Base-by-base conservation (phyloP, 2,113 vertebrate genomes). In the Xiphophorus hellerii region DNA sequence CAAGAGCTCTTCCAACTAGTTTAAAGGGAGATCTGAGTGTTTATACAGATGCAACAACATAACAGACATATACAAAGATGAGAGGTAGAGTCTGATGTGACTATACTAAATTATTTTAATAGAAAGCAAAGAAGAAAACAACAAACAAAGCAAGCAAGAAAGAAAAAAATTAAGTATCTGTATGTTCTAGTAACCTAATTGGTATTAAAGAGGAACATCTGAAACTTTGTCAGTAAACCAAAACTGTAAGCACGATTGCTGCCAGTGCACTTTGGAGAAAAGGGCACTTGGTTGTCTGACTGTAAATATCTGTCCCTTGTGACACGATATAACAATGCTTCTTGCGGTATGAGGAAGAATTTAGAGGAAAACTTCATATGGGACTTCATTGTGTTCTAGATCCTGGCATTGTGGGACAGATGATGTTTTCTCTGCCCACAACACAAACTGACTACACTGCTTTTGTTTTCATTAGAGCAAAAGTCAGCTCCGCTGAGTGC, bases 331-430 rank as follows among this genome's bases (percentile, higher is more conserved):
- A 91, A 93, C 92, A 94, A 93, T 92, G 89, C 31, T 25, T 74
- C 71, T 27, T 73, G 78, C 75, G 13, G 33, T 25, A 74, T 39
- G 81, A 82, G 89, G 88, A 92, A 89, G 81, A 90, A 85, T 88
- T 77, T 73, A 81, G 88, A 89, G 89, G 91, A 89, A 91, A 93
- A 90, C 78, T 87, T 88, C 65, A 42, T 86, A 76, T 69, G 78
- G 83, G 88, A 90, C 89, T 84, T 91, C 91, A 94, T 92, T 92
- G 90, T 94, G 88, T 92, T 83, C 65, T 44, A 92, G 88, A 93
- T 92, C 84, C 88, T 92, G 92, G 89, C 89, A 91, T 89, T 91
- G 91, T 92, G 84, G 86, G 68, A 82, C 71, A 87, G 82, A 39
- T 77, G 5, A 80, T 84, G 80, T 89, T 90, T 87, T 84, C 87